Percentiles rank a stretch among this genome's conserved stretches.
Conservation (phyloP, 2,797 vertebrate species). For the Galago senegalensis region DNA sequence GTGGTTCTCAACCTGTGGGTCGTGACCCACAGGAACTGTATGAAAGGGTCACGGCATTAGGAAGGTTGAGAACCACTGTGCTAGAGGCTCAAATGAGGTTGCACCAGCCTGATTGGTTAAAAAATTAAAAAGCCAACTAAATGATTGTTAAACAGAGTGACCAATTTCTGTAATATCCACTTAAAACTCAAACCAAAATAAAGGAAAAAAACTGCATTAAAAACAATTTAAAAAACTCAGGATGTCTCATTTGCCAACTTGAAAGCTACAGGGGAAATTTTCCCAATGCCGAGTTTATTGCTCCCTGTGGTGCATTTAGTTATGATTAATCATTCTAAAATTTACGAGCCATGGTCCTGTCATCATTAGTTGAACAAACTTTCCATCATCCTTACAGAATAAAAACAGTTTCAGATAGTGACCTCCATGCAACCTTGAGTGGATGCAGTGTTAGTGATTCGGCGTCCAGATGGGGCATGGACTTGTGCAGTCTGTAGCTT, state of each 20-base stretch:
- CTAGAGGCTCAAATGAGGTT: not conserved
- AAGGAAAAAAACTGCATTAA: not conserved
- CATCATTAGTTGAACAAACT: not conserved
- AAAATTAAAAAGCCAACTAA: not conserved
- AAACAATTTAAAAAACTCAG: not conserved
- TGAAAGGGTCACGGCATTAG: no score
- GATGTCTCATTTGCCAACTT: constrained; percentile 47
- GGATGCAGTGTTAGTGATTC: not conserved
- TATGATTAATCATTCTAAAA: constrained; percentile 66
- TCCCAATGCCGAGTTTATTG: constrained; percentile 4
- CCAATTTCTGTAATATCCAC: constrained; percentile 11
- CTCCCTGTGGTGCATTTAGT: constrained; percentile 25
- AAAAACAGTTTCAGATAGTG: not conserved
- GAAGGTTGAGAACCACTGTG: no score
- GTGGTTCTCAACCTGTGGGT: no score
- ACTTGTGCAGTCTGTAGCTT: not conserved
- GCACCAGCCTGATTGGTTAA: not conserved
- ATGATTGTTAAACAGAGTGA: not conserved
- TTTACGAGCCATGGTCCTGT: constrained; percentile 23
- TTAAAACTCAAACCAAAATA: not conserved
- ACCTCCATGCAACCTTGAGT: constrained; percentile 38
- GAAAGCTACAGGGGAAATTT: constrained; percentile 37
- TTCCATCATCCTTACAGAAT: constrained; percentile 1
- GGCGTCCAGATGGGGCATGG: not conserved
- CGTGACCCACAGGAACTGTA: no score